Evolutionary conservation across 2,888 invertebrate genomes (phyloP).

Genomic region (Bimastos eiseni): DNA sequence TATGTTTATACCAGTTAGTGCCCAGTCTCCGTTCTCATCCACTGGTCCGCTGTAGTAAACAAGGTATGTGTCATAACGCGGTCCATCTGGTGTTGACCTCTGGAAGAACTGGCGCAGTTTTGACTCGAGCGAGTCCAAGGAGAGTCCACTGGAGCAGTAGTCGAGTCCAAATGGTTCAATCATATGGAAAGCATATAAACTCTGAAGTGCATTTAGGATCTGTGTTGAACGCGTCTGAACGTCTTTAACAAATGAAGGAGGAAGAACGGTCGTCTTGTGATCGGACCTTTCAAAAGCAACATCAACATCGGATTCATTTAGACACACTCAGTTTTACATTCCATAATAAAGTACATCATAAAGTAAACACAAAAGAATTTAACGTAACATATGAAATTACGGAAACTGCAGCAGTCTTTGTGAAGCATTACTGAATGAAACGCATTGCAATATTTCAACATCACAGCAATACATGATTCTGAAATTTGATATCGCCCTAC

Average conservation of each 20-base stretch:
- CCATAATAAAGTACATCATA: not conserved
- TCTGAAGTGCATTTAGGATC: constrained; percentile 53
- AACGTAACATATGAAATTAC: not conserved
- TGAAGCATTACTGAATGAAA: not conserved
- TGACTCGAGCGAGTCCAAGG: constrained; percentile 50
- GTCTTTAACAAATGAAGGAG: constrained; percentile 15
- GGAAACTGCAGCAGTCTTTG: not conserved
- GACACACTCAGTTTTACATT: not conserved
- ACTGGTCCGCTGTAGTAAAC: constrained; percentile 61
- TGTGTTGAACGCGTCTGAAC: constrained; percentile 47
- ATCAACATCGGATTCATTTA: not conserved
- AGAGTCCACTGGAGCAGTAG: constrained; percentile 57
- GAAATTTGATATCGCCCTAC: no score
- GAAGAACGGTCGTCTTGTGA: not conserved
- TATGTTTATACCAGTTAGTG: constrained; percentile 54
- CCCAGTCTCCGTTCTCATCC: constrained; percentile 60
- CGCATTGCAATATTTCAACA: not conserved
- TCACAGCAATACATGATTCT: not conserved
- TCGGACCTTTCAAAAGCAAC: not conserved
- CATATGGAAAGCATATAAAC: constrained; percentile 59
- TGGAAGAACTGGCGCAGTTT: constrained; percentile 54
- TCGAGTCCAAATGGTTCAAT: constrained; percentile 61
- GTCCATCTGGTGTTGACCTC: constrained; percentile 57
- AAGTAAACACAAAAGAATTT: not conserved
- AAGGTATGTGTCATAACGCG: constrained; percentile 60